These are phyloP conservation scores for Vanessa tameamea DNA, from an alignment of 1,140 invertebrate species.

Conservation along the genomic window DNA sequence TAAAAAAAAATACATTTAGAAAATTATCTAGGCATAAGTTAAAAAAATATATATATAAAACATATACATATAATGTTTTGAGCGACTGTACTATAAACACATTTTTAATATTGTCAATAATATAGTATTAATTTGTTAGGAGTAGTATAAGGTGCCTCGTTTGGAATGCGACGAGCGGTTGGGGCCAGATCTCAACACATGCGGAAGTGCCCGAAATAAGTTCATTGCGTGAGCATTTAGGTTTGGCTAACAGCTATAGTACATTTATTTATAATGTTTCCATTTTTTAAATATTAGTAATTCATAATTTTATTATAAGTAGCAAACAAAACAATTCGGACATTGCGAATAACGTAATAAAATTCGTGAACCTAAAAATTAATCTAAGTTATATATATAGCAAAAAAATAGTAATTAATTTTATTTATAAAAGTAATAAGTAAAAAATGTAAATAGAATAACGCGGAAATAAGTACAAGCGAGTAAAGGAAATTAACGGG, in stretches of 20 bases:
- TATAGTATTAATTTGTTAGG: slow-evolving; percentile 25
- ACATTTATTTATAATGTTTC: neutral
- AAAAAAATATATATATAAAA: too few species aligned
- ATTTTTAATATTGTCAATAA: slow-evolving; percentile 9
- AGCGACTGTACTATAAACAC: too few species aligned
- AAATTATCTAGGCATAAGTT: too few species aligned
- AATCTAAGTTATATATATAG: too few species aligned
- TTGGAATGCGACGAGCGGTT: slow-evolving; percentile 57
- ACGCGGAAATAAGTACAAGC: slow-evolving; percentile 70
- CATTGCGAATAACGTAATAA: too few species aligned
- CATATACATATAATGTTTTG: too few species aligned
- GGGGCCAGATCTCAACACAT: slow-evolving; percentile 60
- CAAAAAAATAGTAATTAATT: neutral
- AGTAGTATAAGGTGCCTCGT: slow-evolving; percentile 40
- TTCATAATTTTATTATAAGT: too few species aligned
- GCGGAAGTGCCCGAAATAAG: slow-evolving; percentile 74
- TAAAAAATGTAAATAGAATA: slow-evolving; percentile 50
- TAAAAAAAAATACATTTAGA: too few species aligned
- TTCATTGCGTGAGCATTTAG: slow-evolving; percentile 57
- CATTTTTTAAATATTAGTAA: too few species aligned
- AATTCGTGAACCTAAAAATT: too few species aligned
- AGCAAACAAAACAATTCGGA: neutral
- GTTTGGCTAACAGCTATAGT: slow-evolving; percentile 33
- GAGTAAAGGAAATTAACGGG: slow-evolving; percentile 73
- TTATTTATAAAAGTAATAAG: slow-evolving; percentile 31